Evolutionary conservation across 2,888 invertebrate genomes (phyloP), one percentile per base, ranked within the genome.

Genomic region (Caenorhabditis angaria): DNA sequence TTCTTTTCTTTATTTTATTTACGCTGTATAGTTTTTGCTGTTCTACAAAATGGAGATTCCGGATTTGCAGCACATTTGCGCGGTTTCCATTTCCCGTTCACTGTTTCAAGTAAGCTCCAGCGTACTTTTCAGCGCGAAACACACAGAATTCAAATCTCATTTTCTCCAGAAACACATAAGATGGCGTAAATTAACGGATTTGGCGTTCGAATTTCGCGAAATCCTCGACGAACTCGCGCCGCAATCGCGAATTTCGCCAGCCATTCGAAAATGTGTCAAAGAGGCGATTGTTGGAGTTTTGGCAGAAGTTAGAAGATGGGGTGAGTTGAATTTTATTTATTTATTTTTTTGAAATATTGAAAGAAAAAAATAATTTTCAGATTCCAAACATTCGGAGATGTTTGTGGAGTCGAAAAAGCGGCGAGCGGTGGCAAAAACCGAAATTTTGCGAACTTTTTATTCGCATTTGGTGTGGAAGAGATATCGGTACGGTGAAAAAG

Each of bases 301-400:
- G 2, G 29, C 59, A 12, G 78, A 78, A 29, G 74, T 73, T 3
- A 61, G 69, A 41, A 35, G 78, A 65, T 78, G 78, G 78, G 63
- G 78, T 78, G 47, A 41, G 47, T 51, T 25, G 2, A n/a, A 48
- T 10, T 6, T 35, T 50, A n/a, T 50, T 50, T 50, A 24, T 18
- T 18, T 6, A 5, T 53, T 10, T 53, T 53, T 53, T 25, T 6
- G 29, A 24, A 29, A 57, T 29, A 25, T 55, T 14, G 8, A 12
- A 18, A 18, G 24, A 55, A 29, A 2, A 29, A 1, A 1, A 24
- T 12, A n/a, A 29, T 55, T 68, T 77, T 60, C 55, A 80, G 80
- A 76, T 48, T 76, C 77, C 0, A 82, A 82, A 54, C 82, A 82
- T 51, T 56, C 65, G 56, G 78, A 82, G 65, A 78, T 82, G 78